phyloP scores from a whole-genome alignment of 2,113 vertebrate genomes.

The Gambusia holbrooki region DNA sequence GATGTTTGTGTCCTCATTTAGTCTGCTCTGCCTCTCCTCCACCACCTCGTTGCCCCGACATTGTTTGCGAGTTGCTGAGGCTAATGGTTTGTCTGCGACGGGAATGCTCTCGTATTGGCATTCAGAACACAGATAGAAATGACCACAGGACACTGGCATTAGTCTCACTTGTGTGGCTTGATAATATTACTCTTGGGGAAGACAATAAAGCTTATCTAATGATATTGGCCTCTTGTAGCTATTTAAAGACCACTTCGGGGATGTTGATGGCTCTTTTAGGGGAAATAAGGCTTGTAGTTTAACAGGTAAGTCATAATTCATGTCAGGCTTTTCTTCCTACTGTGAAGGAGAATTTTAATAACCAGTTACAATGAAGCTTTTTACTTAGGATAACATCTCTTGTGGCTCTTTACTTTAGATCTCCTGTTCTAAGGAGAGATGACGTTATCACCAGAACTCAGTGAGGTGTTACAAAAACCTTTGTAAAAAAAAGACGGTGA shows the following conservation, averaged over 20 bases:
- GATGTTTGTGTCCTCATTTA: neutral
- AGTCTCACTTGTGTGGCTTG: conserved; percentile 39
- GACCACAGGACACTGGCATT: conserved; percentile 46
- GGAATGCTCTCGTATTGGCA: conserved; percentile 57
- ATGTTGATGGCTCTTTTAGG: conserved; percentile 23
- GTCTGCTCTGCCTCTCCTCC: neutral
- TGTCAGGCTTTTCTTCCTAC: neutral
- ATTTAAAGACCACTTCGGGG: conserved; percentile 43
- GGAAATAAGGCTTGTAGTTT: neutral
- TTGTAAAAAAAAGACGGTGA: neutral
- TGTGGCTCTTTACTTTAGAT: neutral
- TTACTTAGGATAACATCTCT: neutral
- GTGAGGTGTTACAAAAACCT: neutral
- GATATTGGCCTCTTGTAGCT: conserved; percentile 37
- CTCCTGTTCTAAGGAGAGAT: neutral
- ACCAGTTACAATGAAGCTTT: neutral
- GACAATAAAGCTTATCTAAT: conserved; percentile 53
- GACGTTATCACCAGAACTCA: neutral
- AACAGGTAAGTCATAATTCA: conserved; percentile 14
- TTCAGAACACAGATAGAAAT: conserved; percentile 55
- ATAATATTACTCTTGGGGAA: conserved; percentile 56
- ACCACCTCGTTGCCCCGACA: neutral
- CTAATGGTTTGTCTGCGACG: conserved; percentile 42
- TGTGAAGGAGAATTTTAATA: neutral
- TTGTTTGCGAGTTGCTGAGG: conserved; percentile 33